Base-by-base conservation (phyloP, 2,888 invertebrate species). In the Drymonia ruficornis region DNA sequence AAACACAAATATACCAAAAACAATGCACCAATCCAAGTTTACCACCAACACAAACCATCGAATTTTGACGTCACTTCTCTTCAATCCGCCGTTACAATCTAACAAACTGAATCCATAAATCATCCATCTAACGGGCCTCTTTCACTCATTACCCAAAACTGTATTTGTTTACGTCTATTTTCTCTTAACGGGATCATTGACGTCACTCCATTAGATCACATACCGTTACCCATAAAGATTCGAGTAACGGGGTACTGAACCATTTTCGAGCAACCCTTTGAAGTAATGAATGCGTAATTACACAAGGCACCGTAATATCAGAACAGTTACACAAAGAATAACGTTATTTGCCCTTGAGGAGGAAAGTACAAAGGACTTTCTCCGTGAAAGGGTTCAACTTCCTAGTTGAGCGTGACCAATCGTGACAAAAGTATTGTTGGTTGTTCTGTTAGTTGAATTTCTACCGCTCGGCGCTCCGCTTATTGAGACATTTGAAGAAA, bases 351-450 rank as follows among this genome's bases (percentile, higher is more conserved):
- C 58, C 84, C 83, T 83, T 84, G 84, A 77, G 49, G 19, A 83
- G 82, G 89, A 89, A 89, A 88, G 89, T 83, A 84, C 85, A 89
- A 86, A 81, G 68, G 77, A 89, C 91, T 90, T 90, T 89, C 91
- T 80, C 88, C 68, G 82, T 71, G 83, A 87, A 89, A 84, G 87
- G 84, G 66, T 70, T 70, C 68, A 63, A 79, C 82, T 87, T 88
- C 87, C 86, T 87, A 72, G 81, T 81, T 65, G 74, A 52, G 74
- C 65, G 71, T 75, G 76, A 85, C 91, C 71, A 87, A 91, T 87
- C 55, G 42, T 2, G 28, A 23, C 43, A 48, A 38, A 2, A 18
- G 16, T n/a, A 72, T 70, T 68, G 72, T 74, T 67, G 53, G 57
- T 55, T 56, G 64, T 63, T 63, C 70, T 67, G 70, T 80, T 76